Conservation (phyloP, 2,888 invertebrate species). For the Pachydiplax longipennis region DNA sequence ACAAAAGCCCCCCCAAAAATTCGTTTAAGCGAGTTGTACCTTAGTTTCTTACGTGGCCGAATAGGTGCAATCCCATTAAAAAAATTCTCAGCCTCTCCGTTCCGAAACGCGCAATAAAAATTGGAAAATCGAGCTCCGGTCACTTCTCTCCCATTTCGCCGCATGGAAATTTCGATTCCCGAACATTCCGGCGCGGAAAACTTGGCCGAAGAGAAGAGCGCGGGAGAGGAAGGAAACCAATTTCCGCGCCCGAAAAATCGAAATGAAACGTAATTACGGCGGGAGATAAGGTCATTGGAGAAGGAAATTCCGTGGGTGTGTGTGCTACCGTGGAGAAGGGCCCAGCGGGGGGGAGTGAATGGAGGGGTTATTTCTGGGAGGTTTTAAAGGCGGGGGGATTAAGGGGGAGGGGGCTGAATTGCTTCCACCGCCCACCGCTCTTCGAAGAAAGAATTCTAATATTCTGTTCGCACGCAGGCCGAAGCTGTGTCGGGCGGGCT, state of each 20-base stretch:
- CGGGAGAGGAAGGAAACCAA: not conserved
- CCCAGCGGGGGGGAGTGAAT: not conserved
- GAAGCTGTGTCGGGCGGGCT: constrained; percentile 34
- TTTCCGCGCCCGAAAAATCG: not conserved
- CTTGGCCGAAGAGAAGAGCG: too few species aligned
- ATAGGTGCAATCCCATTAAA: too few species aligned
- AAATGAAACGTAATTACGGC: not conserved
- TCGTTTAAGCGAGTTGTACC: too few species aligned
- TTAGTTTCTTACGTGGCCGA: too few species aligned
- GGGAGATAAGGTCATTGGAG: not conserved
- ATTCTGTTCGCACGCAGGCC: constrained; percentile 35
- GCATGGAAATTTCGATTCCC: too few species aligned
- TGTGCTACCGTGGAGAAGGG: not conserved
- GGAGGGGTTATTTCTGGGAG: not conserved
- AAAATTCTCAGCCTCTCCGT: too few species aligned
- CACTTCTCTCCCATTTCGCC: too few species aligned
- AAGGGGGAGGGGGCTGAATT: not conserved
- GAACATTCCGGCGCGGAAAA: too few species aligned
- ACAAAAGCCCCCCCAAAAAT: too few species aligned
- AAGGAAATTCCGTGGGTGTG: not conserved
- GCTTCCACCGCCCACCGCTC: not conserved
- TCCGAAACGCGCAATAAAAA: too few species aligned
- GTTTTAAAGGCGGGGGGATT: not conserved
- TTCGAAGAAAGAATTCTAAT: constrained; percentile 42
- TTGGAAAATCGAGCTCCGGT: too few species aligned